Percentiles rank a stretch among this genome's conserved stretches.
phyloP scores from a whole-genome alignment of 2,888 invertebrate species.

The Habrosyne pyritoides region DNA sequence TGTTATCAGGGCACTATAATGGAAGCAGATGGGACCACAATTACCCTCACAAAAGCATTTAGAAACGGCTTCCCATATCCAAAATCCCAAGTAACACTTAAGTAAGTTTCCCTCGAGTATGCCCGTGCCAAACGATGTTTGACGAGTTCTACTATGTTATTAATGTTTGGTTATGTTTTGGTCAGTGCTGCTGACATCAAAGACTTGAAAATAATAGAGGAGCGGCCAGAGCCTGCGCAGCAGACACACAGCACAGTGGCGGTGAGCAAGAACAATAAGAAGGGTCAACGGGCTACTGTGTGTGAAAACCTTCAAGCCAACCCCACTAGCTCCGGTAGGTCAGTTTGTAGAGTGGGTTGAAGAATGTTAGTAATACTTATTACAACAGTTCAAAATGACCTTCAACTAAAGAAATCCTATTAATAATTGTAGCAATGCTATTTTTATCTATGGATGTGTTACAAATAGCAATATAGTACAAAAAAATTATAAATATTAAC shows the following conservation, averaged over 20 bases:
- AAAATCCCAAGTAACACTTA: slow-evolving; percentile 76
- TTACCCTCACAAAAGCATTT: slow-evolving; percentile 91
- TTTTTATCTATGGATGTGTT: too few relatives aligned
- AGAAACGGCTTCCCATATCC: slow-evolving; percentile 88
- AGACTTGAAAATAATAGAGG: slow-evolving; percentile 89
- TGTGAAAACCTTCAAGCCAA: slow-evolving; percentile 71
- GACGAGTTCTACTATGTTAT: background rate
- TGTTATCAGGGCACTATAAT: slow-evolving; percentile 91
- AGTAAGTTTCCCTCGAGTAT: slow-evolving; percentile 50
- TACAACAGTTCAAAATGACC: too few relatives aligned
- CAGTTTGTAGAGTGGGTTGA: background rate
- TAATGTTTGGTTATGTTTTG: background rate
- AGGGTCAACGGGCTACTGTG: slow-evolving; percentile 63
- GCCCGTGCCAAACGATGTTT: background rate
- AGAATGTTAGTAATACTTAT: too few relatives aligned
- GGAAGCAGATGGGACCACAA: slow-evolving; percentile 87
- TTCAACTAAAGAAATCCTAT: too few relatives aligned
- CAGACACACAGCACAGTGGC: slow-evolving; percentile 72
- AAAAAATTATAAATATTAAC: too few relatives aligned
- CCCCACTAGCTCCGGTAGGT: slow-evolving; percentile 52
- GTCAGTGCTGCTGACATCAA: slow-evolving; percentile 88
- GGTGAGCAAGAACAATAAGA: slow-evolving; percentile 59
- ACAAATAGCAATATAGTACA: too few relatives aligned
- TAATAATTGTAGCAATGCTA: too few relatives aligned
- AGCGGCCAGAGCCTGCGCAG: slow-evolving; percentile 69